Evolutionary conservation across 2,888 invertebrate species (phyloP).

Genomic region (Tryphoninae sp.): DNA sequence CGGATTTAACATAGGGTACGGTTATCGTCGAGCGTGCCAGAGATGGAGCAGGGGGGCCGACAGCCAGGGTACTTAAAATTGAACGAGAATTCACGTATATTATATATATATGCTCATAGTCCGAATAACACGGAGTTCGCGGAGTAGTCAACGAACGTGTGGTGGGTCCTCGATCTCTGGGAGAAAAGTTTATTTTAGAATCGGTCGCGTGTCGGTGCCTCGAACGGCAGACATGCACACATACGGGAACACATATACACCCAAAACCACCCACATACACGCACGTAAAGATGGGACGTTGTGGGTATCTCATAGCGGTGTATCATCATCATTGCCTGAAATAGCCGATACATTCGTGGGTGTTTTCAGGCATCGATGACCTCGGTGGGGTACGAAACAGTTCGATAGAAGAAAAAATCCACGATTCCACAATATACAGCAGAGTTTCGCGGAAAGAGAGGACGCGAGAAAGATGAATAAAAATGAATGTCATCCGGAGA

Average conservation of each 20-base stretch:
- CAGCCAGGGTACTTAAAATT: conserved; percentile 32
- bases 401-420: conserved; percentile 61
- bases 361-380: conserved; percentile 64
- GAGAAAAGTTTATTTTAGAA: conserved; percentile 58
- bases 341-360: conserved; percentile 75
- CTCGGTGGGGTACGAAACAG: conserved; percentile 66
- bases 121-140: conserved; percentile 11
- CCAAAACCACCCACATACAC: conserved; percentile 22
- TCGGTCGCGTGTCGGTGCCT: conserved; percentile 41
- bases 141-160: conserved; percentile 32
- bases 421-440: conserved; percentile 36
- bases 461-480: conserved; percentile 26
- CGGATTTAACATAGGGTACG: not conserved
- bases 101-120: conserved; percentile 4
- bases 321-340: conserved; percentile 78
- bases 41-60: conserved; percentile 7
- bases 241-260: conserved; percentile 16
- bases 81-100: conserved; percentile 31
- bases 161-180: conserved; percentile 45
- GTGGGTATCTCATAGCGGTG: conserved; percentile 12
- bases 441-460: not conserved
- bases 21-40: conserved; percentile 15
- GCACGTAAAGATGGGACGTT: conserved; percentile 1
- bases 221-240: conserved; percentile 27
- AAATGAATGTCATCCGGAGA: conserved; percentile 14